These are phyloP conservation scores for Subanguina moxae DNA, from an alignment of 1,140 invertebrate genomes.

Conservation along the genomic window DNA sequence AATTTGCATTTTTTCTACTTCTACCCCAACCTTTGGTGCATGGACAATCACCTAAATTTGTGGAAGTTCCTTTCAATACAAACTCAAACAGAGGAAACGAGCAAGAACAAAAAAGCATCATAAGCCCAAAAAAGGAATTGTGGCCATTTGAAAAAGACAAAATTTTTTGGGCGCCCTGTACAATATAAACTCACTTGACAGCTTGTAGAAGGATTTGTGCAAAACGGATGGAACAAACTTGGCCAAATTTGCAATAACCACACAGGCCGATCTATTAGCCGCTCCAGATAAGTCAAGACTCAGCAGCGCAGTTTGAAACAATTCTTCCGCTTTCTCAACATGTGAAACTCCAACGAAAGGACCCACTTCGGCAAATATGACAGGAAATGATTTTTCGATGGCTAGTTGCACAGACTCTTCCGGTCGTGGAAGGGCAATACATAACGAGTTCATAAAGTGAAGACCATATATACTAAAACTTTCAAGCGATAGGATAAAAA, in stretches of 20 bases:
- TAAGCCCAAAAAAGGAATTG: too few species aligned
- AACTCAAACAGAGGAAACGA: too few species aligned
- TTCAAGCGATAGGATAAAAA: slow-evolving; percentile 5
- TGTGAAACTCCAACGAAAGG: slow-evolving; percentile 8
- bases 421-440: slow-evolving; percentile 7
- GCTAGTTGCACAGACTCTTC: slow-evolving; percentile 31
- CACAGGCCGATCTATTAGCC: slow-evolving; percentile 15
- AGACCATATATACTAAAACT: slow-evolving; percentile 20
- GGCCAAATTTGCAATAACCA: slow-evolving; percentile 21
- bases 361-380: slow-evolving; percentile 19
- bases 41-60: too few species aligned
- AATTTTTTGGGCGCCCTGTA: too few species aligned
- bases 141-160: too few species aligned
- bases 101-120: too few species aligned
- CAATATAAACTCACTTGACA: slow-evolving; percentile 14
- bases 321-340: slow-evolving; percentile 25
- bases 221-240: slow-evolving; percentile 30
- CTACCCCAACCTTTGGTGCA: too few species aligned
- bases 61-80: too few species aligned
- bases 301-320: slow-evolving; percentile 17
- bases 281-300: slow-evolving; percentile 18
- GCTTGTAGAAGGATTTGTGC: slow-evolving; percentile 30
- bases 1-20: too few species aligned
- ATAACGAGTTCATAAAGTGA: slow-evolving; percentile 20
- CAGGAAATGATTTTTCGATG: slow-evolving; percentile 20